phyloP scores from a whole-genome alignment of 1,140 invertebrate species.

The Zophobas atratus region DNA sequence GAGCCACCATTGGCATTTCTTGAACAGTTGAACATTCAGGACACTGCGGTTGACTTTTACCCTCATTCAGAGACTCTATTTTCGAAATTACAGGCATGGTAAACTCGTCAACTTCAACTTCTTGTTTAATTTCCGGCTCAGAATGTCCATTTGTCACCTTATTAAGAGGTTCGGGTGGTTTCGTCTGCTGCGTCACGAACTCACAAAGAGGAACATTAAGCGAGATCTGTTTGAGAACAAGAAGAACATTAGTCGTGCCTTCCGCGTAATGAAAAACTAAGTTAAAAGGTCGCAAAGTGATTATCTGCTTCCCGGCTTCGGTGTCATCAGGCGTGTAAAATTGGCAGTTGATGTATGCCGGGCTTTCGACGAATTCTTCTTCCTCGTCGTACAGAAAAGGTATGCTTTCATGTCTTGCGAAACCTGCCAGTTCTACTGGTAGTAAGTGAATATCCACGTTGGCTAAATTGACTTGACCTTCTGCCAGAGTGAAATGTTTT shows the following conservation, averaged over 20 bases:
- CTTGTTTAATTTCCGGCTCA: slow-evolving; percentile 43
- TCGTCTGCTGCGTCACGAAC: slow-evolving; percentile 56
- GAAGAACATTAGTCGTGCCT: slow-evolving; percentile 27
- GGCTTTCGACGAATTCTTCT: slow-evolving; percentile 56
- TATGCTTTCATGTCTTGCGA: slow-evolving; percentile 57
- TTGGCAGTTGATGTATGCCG: slow-evolving; percentile 55
- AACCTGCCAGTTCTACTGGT: slow-evolving; percentile 59
- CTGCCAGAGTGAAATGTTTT: slow-evolving; percentile 55
- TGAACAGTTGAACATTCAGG: slow-evolving; percentile 56
- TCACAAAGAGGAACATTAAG: slow-evolving; percentile 61
- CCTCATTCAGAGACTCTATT: slow-evolving; percentile 55
- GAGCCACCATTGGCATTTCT: slow-evolving; percentile 43
- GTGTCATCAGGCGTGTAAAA: slow-evolving; percentile 59
- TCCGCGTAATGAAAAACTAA: slow-evolving; percentile 55
- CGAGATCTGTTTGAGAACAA: slow-evolving; percentile 60
- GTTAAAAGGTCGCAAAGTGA: slow-evolving; percentile 56
- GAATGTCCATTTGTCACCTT: neutral
- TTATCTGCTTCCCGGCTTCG: slow-evolving; percentile 57
- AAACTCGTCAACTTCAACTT: slow-evolving; percentile 49
- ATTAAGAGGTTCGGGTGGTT: slow-evolving; percentile 31
- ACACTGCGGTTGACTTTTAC: slow-evolving; percentile 48
- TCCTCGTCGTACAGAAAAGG: slow-evolving; percentile 58
- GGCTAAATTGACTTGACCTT: slow-evolving; percentile 60
- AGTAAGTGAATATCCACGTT: slow-evolving; percentile 57
- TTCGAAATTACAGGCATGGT: slow-evolving; percentile 60